These are phyloP conservation scores for Himalopsyche tibetana DNA, from an alignment of 2,888 invertebrate genomes.

Conservation along the genomic window DNA sequence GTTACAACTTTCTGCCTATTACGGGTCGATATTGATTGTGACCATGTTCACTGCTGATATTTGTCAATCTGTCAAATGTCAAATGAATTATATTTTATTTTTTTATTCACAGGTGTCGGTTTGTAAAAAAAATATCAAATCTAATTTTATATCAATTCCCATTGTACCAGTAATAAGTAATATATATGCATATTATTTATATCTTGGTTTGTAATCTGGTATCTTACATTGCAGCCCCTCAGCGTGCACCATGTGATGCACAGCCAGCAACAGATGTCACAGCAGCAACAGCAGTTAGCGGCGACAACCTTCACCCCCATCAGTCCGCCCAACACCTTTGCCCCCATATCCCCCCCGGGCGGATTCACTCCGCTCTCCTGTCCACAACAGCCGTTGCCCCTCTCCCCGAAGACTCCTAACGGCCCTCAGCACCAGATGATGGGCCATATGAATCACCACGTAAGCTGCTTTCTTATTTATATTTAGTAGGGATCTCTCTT, in stretches of 20 bases:
- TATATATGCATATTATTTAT: too few species aligned
- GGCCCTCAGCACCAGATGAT: constrained; percentile 59
- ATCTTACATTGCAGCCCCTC: constrained; percentile 43
- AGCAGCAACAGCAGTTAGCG: constrained; percentile 51
- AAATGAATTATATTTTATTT: too few species aligned
- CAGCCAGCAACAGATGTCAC: constrained; percentile 64
- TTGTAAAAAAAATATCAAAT: too few species aligned
- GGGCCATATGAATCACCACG: constrained; percentile 61
- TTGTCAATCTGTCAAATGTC: too few species aligned
- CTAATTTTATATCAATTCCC: too few species aligned
- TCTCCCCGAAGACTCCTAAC: constrained; percentile 66
- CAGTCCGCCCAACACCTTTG: constrained; percentile 68
- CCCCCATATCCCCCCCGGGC: constrained; percentile 71
- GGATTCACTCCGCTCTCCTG: constrained; percentile 65
- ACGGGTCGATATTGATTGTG: too few species aligned
- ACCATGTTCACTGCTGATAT: too few species aligned
- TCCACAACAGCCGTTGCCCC: constrained; percentile 68
- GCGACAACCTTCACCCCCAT: constrained; percentile 68
- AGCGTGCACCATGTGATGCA: constrained; percentile 68
- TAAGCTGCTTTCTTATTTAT: constrained; percentile 2
- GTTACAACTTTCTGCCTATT: too few species aligned
- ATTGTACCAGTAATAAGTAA: too few species aligned
- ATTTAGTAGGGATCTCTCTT: too few species aligned
- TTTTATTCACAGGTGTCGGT: too few species aligned
- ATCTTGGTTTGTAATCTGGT: too few species aligned